Evolutionary conservation across 2,888 invertebrate genomes (phyloP).

Genomic region (Phragmatobia fuliginosa): DNA sequence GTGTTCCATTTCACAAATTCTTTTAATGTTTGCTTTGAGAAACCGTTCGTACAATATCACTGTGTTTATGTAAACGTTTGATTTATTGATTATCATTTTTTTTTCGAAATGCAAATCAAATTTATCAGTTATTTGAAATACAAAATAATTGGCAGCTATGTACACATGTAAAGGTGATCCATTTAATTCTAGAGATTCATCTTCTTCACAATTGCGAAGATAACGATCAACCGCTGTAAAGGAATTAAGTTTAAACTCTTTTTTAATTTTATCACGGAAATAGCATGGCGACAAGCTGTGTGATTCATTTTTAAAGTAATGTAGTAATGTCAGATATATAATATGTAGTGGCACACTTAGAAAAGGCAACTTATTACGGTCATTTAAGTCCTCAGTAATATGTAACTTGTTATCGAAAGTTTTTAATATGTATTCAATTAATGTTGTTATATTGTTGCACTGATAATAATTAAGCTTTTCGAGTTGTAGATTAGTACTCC

Average conservation of each 20-base stretch:
- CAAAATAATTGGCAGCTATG: constrained; percentile 57
- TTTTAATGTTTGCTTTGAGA: constrained; percentile 51
- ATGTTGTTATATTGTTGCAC: constrained; percentile 50
- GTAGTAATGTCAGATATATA: constrained; percentile 46
- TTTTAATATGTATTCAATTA: constrained; percentile 47
- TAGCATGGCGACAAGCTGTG: constrained; percentile 47
- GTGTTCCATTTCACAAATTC: constrained; percentile 41
- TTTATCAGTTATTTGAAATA: constrained; percentile 50
- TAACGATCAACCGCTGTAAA: constrained; percentile 47
- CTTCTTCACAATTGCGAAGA: constrained; percentile 45
- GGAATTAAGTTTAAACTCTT: constrained; percentile 45
- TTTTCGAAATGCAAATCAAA: constrained; percentile 43
- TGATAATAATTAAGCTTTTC: constrained; percentile 57
- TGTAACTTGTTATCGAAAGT: constrained; percentile 26
- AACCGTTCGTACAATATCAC: constrained; percentile 50
- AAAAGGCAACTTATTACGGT: constrained; percentile 44
- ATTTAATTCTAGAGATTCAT: constrained; percentile 47
- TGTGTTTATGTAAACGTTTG: constrained; percentile 48
- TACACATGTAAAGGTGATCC: constrained; percentile 62
- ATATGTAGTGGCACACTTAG: constrained; percentile 54
- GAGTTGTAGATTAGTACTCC: constrained; percentile 53
- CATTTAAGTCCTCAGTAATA: constrained; percentile 24
- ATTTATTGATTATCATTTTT: constrained; percentile 41
- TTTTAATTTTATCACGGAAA: constrained; percentile 46
- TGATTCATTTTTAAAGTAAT: constrained; percentile 53